These are phyloP conservation scores for Lasioglossum leucozonium DNA, from an alignment of 2,888 invertebrate species.

Conservation along the genomic window DNA sequence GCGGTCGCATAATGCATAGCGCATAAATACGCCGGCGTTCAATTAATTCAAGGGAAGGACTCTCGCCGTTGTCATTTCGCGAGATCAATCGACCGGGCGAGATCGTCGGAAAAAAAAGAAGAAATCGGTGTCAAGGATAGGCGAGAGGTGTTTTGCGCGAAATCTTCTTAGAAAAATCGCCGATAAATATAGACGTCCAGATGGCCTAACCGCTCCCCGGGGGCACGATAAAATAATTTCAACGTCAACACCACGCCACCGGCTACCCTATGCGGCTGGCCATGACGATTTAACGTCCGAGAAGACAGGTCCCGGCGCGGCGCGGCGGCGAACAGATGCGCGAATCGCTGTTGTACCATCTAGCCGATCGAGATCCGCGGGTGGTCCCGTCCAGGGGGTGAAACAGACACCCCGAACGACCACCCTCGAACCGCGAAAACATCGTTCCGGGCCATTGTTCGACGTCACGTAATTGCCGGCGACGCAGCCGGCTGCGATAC, in stretches of 20 bases:
- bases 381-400: conserved; percentile 57
- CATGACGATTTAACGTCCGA: conserved; percentile 35
- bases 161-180: neutral
- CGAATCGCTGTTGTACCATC: conserved; percentile 22
- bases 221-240: conserved; percentile 65
- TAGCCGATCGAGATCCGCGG: conserved; percentile 72
- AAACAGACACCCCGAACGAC: conserved; percentile 43
- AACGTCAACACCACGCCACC: conserved; percentile 70
- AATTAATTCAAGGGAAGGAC: conserved; percentile 77
- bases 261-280: conserved; percentile 10
- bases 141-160: conserved; percentile 21
- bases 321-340: conserved; percentile 42
- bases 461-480: conserved; percentile 28
- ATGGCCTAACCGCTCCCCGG: conserved; percentile 53
- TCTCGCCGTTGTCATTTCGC: neutral
- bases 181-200: conserved; percentile 1
- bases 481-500: conserved; percentile 20
- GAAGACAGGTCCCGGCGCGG: conserved; percentile 5
- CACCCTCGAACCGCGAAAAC: conserved; percentile 15
- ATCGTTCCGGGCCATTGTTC: neutral
- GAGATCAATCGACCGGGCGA: neutral
- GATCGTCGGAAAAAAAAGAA: no score
- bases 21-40: conserved; percentile 80
- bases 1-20: conserved; percentile 73
- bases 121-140: conserved; percentile 78